Evolutionary conservation across 1,140 invertebrate species (phyloP).

Genomic region (Caenorhabditis remanei): DNA sequence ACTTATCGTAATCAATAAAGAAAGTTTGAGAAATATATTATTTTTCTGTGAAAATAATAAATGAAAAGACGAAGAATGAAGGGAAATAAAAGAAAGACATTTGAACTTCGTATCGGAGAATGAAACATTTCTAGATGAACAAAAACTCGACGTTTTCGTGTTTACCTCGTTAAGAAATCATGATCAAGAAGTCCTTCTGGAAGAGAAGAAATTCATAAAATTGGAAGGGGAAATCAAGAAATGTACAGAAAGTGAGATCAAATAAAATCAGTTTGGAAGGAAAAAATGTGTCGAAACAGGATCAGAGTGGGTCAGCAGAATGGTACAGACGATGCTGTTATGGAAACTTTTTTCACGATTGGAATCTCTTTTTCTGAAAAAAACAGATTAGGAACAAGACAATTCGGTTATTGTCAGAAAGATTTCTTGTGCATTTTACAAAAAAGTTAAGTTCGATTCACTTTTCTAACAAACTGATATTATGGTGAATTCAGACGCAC

Average conservation of each 20-base stretch:
- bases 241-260: constrained; percentile 47
- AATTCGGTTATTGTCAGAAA: background rate
- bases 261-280: background rate
- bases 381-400: background rate
- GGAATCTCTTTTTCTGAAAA: constrained; percentile 53
- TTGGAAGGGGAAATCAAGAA: background rate
- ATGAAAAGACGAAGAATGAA: no score
- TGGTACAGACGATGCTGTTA: constrained; percentile 35
- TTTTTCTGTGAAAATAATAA: no score
- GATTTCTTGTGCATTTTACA: no score
- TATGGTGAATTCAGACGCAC: no score
- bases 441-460: no score
- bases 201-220: background rate
- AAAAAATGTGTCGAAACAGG: background rate
- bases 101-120: constrained; percentile 5
- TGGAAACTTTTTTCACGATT: constrained; percentile 55
- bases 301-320: background rate
- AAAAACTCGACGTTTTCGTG: background rate
- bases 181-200: background rate
- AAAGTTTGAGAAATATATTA: no score
- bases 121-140: no score
- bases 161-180: background rate
- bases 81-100: background rate
- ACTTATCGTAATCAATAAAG: no score
- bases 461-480: no score